A percentile compares a stretch with the other conserved stretches of the same genome.
These are phyloP conservation scores for Amphimedon queenslandica DNA, from an alignment of 37 sponge, comb jelly and placozoan species.

Conservation along the genomic window DNA sequence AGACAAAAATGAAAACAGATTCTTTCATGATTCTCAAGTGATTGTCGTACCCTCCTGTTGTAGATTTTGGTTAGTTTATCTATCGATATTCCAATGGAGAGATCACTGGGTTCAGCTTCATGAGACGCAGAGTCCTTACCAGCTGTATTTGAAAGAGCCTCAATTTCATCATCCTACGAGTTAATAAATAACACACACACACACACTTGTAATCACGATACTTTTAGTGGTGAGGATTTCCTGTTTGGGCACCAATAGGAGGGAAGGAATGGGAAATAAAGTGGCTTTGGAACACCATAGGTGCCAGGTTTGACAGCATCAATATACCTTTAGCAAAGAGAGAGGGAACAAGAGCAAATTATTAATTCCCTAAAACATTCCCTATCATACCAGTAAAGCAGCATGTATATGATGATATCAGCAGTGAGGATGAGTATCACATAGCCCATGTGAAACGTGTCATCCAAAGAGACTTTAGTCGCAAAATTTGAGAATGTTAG, in stretches of 20 bases:
- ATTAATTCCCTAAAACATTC: not conserved
- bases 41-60: conserved; percentile 22
- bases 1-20: not conserved
- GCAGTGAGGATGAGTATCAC: conserved; percentile 57
- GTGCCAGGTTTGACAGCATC: conserved; percentile 64
- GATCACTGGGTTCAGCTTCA: conserved; percentile 64
- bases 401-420: conserved; percentile 49
- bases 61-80: conserved; percentile 75
- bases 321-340: conserved; percentile 18
- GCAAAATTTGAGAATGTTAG: conserved; percentile 45
- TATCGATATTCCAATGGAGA: conserved; percentile 75
- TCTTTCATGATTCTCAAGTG: too few species aligned
- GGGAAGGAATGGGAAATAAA: conserved; percentile 41
- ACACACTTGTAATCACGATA: not conserved
- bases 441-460: conserved; percentile 44
- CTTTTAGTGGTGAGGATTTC: not conserved
- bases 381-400: conserved; percentile 58
- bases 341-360: not conserved
- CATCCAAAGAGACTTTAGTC: conserved; percentile 27
- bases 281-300: conserved; percentile 60
- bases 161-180: not conserved
- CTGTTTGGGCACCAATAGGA: conserved; percentile 52
- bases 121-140: conserved; percentile 24
- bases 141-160: not conserved
- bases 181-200: not conserved